Base-by-base conservation (phyloP, 2,113 vertebrate species). In the Apaloderma vittatum region DNA sequence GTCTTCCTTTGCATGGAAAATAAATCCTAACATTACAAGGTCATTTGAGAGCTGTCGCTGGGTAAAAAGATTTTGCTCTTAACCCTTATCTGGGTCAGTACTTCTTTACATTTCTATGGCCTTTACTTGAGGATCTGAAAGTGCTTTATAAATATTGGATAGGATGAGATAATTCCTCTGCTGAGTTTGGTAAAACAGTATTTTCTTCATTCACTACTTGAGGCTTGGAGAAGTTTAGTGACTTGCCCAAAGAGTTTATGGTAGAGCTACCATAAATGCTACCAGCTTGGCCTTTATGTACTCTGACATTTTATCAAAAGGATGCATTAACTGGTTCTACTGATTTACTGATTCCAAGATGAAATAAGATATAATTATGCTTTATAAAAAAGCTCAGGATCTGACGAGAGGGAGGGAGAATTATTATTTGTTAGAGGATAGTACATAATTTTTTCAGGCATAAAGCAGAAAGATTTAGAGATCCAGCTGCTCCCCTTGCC, bases 21-120 rank as follows among this genome's bases (percentile, higher is more conserved):
- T 93, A 91, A 95, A 96, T 94, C 90, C 81, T 65, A 73, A 90
- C 66, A 12, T 82, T 91, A 73, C 87, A 93, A 94, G 92, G 95
- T 95, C 96, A 61, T 67, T 88, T 63, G 79, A 81, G 73, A 86
- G 83, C 75, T 96, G 81, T 88, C 90, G 63, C 12, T 86, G 67
- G 83, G 66, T 88, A 93, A 90, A 18, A 83, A 51, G 37, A 55
- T 58, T 90, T 92, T 55, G 29, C 58, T 92, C 67, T 80, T 93
- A 91, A 95, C 77, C 81, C 66, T 91, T 93, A 71, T 90, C 81
- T 88, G 85, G 62, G 67, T 93, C 93, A 92, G 51, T 70, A 9
- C 67, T 55, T 91, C 80, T 79, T 83, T 94, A 90, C 59, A 65
- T 93, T 94, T 90, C 87, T 73, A 3, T 76, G 62, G 74, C 76